Conservation (phyloP, 2,797 vertebrate species). For the Philypnodon macrostomus region DNA sequence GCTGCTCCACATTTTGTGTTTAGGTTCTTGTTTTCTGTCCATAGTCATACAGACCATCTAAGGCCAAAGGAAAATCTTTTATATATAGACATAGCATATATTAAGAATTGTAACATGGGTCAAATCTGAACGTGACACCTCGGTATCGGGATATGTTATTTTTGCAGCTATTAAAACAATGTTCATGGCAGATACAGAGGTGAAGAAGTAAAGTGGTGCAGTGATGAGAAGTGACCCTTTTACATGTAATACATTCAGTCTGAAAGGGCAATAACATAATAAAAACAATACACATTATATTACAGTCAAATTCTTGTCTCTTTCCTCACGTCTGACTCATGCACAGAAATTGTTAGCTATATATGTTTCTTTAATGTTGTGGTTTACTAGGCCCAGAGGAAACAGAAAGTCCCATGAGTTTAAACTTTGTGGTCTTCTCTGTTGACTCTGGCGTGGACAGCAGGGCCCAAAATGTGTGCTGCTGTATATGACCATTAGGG, state of each 20-base stretch:
- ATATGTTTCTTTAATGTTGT: constrained; percentile 45
- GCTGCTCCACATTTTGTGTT: too few species aligned
- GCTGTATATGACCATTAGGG: constrained; percentile 36
- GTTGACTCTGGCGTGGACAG: constrained; percentile 37
- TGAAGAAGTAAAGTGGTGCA: background rate
- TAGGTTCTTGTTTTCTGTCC: too few species aligned
- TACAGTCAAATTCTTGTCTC: constrained; percentile 39
- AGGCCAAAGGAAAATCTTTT: too few species aligned
- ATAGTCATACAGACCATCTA: too few species aligned
- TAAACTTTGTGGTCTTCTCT: constrained; percentile 31
- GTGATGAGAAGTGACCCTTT: constrained; percentile 48
- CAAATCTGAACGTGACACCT: too few species aligned
- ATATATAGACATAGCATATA: too few species aligned
- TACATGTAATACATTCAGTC: too few species aligned
- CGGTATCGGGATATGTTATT: constrained; percentile 3
- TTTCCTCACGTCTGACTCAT: constrained; percentile 32
- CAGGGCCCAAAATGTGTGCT: constrained; percentile 36
- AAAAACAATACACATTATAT: too few species aligned
- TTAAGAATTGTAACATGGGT: too few species aligned
- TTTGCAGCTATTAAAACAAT: constrained; percentile 33
- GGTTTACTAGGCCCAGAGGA: constrained; percentile 24
- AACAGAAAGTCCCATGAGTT: constrained; percentile 26
- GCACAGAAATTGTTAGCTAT: constrained; percentile 32
- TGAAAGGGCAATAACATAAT: too few species aligned
- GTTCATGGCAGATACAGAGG: constrained; percentile 24